Evolutionary conservation across 2,888 invertebrate species (phyloP).

Genomic region (Hoplodrina ambigua): DNA sequence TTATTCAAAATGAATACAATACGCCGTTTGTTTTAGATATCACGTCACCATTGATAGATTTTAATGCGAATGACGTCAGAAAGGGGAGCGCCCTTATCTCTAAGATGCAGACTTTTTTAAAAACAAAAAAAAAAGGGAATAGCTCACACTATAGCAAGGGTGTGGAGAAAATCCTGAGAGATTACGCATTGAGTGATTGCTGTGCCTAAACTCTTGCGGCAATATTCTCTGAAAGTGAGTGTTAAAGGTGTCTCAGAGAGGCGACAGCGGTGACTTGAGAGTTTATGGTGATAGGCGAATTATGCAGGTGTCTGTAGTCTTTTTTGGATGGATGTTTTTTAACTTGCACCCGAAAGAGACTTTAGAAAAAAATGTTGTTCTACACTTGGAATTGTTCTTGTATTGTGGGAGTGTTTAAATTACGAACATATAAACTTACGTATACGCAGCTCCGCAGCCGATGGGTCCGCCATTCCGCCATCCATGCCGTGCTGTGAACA

Average conservation of each 20-base stretch:
- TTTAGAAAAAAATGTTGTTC: too few species aligned
- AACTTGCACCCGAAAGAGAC: too few species aligned
- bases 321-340: neutral
- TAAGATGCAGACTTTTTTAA: constrained; percentile 82
- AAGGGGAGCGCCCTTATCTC: constrained; percentile 81
- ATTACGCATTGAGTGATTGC: constrained; percentile 90
- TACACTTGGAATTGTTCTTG: too few species aligned
- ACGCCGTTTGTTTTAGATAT: constrained; percentile 46
- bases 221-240: constrained; percentile 81
- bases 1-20: constrained; percentile 39
- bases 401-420: too few species aligned
- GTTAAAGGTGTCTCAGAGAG: constrained; percentile 68
- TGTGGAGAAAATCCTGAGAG: constrained; percentile 86
- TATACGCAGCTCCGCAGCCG: too few species aligned
- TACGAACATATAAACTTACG: too few species aligned
- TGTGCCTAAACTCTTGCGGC: constrained; percentile 84
- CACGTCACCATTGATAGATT: constrained; percentile 68
- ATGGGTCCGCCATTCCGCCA: too few species aligned
- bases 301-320: constrained; percentile 35
- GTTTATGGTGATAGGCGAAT: constrained; percentile 49
- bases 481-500: too few species aligned
- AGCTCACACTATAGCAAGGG: constrained; percentile 77
- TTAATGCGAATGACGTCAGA: constrained; percentile 71
- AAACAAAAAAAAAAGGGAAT: constrained; percentile 80
- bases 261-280: constrained; percentile 27